Conservation (phyloP, 2,797 vertebrate species). For the Mus spretus region DNA sequence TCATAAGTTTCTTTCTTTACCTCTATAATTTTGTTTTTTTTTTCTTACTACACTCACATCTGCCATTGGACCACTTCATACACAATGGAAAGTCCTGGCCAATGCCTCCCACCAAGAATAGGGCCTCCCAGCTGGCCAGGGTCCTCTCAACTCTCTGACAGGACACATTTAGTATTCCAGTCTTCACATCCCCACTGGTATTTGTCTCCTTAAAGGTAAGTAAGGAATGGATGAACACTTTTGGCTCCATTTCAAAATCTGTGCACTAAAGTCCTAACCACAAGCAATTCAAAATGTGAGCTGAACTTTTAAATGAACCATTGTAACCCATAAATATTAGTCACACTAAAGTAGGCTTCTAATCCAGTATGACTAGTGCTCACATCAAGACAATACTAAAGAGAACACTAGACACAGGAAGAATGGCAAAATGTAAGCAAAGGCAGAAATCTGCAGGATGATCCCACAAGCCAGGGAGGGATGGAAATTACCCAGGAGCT, state of each 20-base stretch:
- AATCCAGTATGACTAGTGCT: neutral
- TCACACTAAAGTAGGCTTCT: neutral
- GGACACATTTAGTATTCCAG: neutral
- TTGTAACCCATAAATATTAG: neutral
- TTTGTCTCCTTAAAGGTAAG: neutral
- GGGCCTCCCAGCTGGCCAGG: neutral
- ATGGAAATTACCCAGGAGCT: neutral
- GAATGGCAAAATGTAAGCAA: neutral
- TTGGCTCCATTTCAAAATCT: neutral
- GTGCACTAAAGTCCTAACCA: neutral
- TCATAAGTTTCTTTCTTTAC: neutral
- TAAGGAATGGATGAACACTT: neutral
- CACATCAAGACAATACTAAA: constrained; percentile 8
- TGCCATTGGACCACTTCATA: neutral
- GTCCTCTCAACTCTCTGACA: neutral
- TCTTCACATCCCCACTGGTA: neutral
- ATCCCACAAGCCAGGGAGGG: neutral
- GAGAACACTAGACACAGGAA: neutral
- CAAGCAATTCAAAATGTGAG: neutral
- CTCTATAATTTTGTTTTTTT: neutral
- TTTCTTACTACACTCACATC: neutral
- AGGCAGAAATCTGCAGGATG: neutral
- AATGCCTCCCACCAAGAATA: neutral
- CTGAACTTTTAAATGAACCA: neutral
- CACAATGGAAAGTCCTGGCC: neutral